Evolutionary conservation across 1,140 invertebrate species (phyloP).

Genomic region (Archivesica marissinica): DNA sequence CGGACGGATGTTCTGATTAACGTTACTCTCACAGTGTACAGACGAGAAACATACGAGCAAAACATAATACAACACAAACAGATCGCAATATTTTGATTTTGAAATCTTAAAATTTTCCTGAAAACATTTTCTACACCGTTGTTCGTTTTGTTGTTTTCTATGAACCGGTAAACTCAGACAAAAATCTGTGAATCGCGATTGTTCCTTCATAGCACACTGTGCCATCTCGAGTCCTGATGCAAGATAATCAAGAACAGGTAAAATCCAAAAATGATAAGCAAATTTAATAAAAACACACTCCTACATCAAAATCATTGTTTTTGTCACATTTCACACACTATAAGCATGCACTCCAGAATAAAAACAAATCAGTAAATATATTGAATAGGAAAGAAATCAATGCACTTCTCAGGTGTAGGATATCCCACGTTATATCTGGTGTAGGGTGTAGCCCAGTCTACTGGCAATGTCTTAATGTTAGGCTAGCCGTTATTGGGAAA

Average conservation of each 20-base stretch:
- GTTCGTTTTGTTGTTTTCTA: slow-evolving; percentile 17
- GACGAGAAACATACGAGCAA: neutral
- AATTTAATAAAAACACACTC: too few relatives aligned
- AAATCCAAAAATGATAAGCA: too few relatives aligned
- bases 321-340: too few relatives aligned
- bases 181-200: neutral
- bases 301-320: too few relatives aligned
- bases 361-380: too few relatives aligned
- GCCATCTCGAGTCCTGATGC: too few relatives aligned
- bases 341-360: too few relatives aligned
- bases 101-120: neutral
- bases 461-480: neutral
- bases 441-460: neutral
- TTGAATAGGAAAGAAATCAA: slow-evolving; percentile 1
- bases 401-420: neutral
- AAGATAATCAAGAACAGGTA: too few relatives aligned
- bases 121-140: neutral
- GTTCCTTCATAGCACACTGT: too few relatives aligned
- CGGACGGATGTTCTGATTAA: slow-evolving; percentile 61
- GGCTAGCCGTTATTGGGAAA: slow-evolving; percentile 14
- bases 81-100: neutral
- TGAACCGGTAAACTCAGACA: neutral
- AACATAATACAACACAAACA: neutral
- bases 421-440: neutral
- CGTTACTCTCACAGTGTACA: neutral